Conservation (phyloP, 2,888 invertebrate genomes). For the Drosophila kanekoi region DNA sequence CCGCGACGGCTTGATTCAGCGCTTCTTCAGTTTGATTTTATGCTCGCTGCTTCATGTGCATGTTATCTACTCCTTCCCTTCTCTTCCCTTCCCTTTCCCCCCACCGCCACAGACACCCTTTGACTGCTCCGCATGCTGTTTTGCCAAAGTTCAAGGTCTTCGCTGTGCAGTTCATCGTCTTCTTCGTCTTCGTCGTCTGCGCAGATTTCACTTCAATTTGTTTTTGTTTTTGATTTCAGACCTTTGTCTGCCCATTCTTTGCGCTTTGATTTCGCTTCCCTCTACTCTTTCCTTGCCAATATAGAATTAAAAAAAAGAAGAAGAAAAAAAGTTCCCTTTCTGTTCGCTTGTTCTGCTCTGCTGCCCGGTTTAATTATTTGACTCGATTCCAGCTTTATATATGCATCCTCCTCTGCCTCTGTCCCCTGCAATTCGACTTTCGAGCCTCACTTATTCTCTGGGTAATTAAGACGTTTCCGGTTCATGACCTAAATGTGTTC, state of each 20-base stretch:
- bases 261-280: conserved; percentile 12
- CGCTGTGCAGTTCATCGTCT: conserved; percentile 55
- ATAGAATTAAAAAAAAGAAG: conserved; percentile 6
- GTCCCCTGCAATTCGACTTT: conserved; percentile 63
- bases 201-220: conserved; percentile 57
- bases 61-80: conserved; percentile 24
- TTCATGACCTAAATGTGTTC: conserved; percentile 70
- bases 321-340: conserved; percentile 41
- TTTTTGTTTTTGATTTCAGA: conserved; percentile 35
- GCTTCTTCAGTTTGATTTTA: conserved; percentile 50
- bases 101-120: neutral
- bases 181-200: conserved; percentile 44
- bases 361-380: conserved; percentile 69
- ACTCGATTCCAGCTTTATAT: conserved; percentile 55
- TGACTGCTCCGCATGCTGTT: conserved; percentile 48
- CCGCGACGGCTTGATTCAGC: conserved; percentile 51
- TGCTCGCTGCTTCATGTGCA: conserved; percentile 44
- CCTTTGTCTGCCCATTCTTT: conserved; percentile 44
- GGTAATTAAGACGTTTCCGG: conserved; percentile 77
- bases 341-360: conserved; percentile 66
- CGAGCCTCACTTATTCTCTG: conserved; percentile 62
- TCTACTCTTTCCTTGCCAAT: conserved; percentile 1
- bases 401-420: neutral
- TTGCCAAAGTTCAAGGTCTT: conserved; percentile 74
- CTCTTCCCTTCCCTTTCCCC: conserved; percentile 10